Base-by-base conservation (phyloP, 2,888 invertebrate genomes). In the Gastracanthus pulcherrimus region DNA sequence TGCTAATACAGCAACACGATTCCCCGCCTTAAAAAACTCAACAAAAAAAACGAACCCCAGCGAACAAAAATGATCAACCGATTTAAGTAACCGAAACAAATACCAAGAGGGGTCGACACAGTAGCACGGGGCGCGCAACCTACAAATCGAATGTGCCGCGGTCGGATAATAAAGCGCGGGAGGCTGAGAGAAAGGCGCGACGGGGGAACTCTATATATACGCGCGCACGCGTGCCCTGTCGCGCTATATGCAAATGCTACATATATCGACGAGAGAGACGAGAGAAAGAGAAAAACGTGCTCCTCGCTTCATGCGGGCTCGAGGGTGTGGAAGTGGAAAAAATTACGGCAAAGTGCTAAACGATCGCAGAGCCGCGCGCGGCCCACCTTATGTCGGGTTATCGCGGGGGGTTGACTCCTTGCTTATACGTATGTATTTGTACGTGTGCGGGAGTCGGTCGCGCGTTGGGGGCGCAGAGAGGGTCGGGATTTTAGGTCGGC, bases 321-420 rank as follows among this genome's bases (percentile, higher is more conserved):
- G 45, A 26, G 1, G 67, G 38, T 45, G 9, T 71, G 62, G 69
- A 48, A 75, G 70, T 72, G 86, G 88, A 88, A 90, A 90, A 90
- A 91, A 91, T 91, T 90, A 90, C 90, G 86, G 86, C 88, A 89
- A 91, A 91, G 91, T 91, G 91, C 91, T 91, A 91, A 91, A 91
- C 90, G 91, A 91, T 91, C 90, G 89, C 84, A 85, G 84, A 83
- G 83, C 82, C 85, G 86, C 86, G 85, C 83, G 83, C 83, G 85
- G 79, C 69, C 82, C 88, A 89, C 91, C 90, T 91, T 91, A 91
- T 90, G 90, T 90, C 90, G 89, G 89, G 89, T 88, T 85, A 85
- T 85, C 85, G 81, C 26, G 7, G 41, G 23, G 55, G 88, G 89
- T 87, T 89, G 89, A 89, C 89, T 90, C 88, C 86, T 87, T 89